phyloP scores from a whole-genome alignment of 1,140 invertebrate genomes.

The Thalassaphorura encarpata region DNA sequence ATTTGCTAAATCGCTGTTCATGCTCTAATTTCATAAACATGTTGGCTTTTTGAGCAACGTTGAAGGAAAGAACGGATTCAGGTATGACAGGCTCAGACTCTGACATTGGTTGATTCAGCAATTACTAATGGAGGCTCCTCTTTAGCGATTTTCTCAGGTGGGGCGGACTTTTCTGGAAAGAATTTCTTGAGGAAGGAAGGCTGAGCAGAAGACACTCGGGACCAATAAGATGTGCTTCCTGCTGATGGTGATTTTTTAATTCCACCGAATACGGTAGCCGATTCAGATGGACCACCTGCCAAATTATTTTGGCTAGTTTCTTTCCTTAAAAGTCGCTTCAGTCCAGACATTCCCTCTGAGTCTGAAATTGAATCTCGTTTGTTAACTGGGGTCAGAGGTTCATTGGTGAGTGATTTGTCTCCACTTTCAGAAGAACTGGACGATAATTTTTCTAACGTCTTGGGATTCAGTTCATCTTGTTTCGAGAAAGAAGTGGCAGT shows the following conservation, averaged over 20 bases:
- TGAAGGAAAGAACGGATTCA: conserved; percentile 14
- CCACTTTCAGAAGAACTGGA: too few species aligned
- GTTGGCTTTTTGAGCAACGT: conserved; percentile 27
- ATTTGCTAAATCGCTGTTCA: conserved; percentile 30
- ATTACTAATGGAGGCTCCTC: neutral
- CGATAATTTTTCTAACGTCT: too few species aligned
- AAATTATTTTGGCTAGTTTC: conserved; percentile 12
- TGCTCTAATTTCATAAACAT: conserved; percentile 31
- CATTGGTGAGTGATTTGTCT: too few species aligned
- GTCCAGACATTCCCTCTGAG: conserved; percentile 20
- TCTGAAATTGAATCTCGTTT: conserved; percentile 15
- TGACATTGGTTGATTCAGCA: neutral
- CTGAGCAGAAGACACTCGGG: conserved; percentile 22
- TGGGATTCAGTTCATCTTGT: too few species aligned
- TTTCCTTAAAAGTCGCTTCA: conserved; percentile 25
- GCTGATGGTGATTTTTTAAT: conserved; percentile 27
- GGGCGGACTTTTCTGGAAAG: conserved; percentile 19
- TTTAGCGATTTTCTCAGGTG: neutral
- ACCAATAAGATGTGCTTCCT: conserved; percentile 27
- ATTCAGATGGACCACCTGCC: neutral
- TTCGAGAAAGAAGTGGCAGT: too few species aligned
- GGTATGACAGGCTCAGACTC: neutral
- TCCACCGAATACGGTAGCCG: neutral
- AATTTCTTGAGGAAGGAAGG: conserved; percentile 25
- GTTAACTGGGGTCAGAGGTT: too few species aligned